These are phyloP conservation scores for Acrobasis consociella DNA, from an alignment of 2,888 invertebrate genomes.

Conservation along the genomic window DNA sequence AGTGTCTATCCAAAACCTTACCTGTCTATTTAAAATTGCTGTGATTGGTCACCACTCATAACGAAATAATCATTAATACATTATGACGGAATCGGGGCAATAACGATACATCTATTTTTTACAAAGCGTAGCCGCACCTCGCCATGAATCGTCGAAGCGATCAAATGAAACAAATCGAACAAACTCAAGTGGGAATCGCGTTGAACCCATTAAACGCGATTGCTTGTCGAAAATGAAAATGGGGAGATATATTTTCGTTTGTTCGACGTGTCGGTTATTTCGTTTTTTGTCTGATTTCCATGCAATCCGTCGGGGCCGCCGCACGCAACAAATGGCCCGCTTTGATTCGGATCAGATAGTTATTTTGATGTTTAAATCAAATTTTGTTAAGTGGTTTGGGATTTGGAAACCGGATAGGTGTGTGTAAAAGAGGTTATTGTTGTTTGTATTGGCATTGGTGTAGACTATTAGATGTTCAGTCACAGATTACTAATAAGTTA, in stretches of 20 bases:
- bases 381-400: slow-evolving; percentile 5
- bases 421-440: no score
- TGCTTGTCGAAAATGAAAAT: slow-evolving; percentile 80
- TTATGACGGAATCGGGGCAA: slow-evolving; percentile 11
- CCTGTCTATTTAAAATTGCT: background rate
- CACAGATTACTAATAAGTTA: no score
- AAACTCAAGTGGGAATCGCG: slow-evolving; percentile 76
- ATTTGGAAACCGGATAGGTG: background rate
- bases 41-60: background rate
- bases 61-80: slow-evolving; percentile 4
- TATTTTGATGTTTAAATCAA: slow-evolving; percentile 30
- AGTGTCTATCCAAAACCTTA: background rate
- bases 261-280: slow-evolving; percentile 57
- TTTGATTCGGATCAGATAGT: slow-evolving; percentile 57
- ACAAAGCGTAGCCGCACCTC: slow-evolving; percentile 47
- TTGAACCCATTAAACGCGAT: slow-evolving; percentile 76
- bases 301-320: slow-evolving; percentile 71
- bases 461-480: no score
- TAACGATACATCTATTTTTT: slow-evolving; percentile 32
- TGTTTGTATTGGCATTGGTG: no score
- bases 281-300: slow-evolving; percentile 70
- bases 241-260: slow-evolving; percentile 74
- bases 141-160: slow-evolving; percentile 59
- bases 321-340: slow-evolving; percentile 71
- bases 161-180: slow-evolving; percentile 74